Percentiles rank a stretch among this genome's conserved stretches.
Conservation (phyloP, 2,797 vertebrate species). For the Hydrocynus forskahlii region DNA sequence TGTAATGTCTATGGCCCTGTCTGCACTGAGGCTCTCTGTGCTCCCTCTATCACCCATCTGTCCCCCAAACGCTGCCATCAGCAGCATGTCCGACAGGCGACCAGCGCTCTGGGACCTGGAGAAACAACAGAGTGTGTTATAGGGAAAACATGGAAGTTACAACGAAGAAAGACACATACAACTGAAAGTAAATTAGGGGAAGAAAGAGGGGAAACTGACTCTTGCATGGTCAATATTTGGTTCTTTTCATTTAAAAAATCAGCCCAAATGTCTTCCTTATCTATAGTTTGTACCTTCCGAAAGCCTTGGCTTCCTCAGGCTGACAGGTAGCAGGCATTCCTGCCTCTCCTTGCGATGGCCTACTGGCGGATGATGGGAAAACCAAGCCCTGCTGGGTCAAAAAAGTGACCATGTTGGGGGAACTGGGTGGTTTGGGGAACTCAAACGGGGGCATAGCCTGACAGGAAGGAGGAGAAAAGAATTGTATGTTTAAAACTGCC, state of each 20-base stretch:
- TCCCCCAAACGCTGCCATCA: slow-evolving; percentile 93
- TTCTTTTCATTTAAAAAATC: background rate
- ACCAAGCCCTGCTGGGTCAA: slow-evolving; percentile 89
- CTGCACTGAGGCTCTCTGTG: slow-evolving; percentile 86
- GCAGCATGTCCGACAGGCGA: slow-evolving; percentile 91
- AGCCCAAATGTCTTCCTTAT: background rate
- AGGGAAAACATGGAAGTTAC: background rate
- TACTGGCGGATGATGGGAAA: slow-evolving; percentile 82
- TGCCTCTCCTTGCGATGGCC: slow-evolving; percentile 84
- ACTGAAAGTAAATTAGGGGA: background rate
- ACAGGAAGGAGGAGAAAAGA: slow-evolving; percentile 4
- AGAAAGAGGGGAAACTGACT: background rate
- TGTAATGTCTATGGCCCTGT: slow-evolving; percentile 82
- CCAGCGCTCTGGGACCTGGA: slow-evolving; percentile 91
- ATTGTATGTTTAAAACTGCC: background rate
- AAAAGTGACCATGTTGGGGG: slow-evolving; percentile 90
- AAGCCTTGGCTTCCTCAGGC: slow-evolving; percentile 75
- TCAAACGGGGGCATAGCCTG: slow-evolving; percentile 89
- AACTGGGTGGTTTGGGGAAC: slow-evolving; percentile 89
- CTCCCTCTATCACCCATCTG: slow-evolving; percentile 83
- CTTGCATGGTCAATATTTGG: too few relatives aligned
- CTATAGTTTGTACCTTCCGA: slow-evolving; percentile 71
- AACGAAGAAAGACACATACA: background rate
- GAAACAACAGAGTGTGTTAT: background rate
- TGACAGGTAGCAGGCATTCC: slow-evolving; percentile 79